Conservation (phyloP, 2,113 vertebrate species). For the Scalopus aquaticus region DNA sequence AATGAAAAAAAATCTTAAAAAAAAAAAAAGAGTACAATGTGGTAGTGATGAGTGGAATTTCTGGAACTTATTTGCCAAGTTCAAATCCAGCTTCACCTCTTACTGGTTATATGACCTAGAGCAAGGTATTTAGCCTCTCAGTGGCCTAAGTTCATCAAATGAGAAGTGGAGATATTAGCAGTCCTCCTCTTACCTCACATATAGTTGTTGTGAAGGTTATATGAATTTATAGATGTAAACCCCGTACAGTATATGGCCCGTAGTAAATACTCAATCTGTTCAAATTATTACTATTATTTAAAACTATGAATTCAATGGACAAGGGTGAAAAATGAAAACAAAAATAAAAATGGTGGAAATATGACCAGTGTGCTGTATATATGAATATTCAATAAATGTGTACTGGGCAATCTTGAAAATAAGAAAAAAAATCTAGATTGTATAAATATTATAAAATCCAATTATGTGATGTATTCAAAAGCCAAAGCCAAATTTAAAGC, state of each 20-base stretch:
- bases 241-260: background rate
- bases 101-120: background rate
- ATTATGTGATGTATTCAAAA: too few species aligned
- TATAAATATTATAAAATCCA: too few species aligned
- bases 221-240: background rate
- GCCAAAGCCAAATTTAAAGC: too few species aligned
- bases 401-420: too few species aligned
- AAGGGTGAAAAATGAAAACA: background rate
- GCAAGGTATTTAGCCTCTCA: background rate
- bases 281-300: background rate
- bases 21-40: too few species aligned
- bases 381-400: too few species aligned
- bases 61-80: background rate
- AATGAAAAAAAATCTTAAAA: too few species aligned
- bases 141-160: background rate
- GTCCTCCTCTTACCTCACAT: background rate
- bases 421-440: too few species aligned
- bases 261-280: background rate
- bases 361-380: too few species aligned
- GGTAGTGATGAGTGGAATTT: background rate
- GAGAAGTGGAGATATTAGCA: background rate
- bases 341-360: background rate
- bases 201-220: background rate
- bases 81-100: background rate
- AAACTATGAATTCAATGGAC: background rate